Conservation (phyloP, 2,797 vertebrate species). For the Malacoctenus gilli region DNA sequence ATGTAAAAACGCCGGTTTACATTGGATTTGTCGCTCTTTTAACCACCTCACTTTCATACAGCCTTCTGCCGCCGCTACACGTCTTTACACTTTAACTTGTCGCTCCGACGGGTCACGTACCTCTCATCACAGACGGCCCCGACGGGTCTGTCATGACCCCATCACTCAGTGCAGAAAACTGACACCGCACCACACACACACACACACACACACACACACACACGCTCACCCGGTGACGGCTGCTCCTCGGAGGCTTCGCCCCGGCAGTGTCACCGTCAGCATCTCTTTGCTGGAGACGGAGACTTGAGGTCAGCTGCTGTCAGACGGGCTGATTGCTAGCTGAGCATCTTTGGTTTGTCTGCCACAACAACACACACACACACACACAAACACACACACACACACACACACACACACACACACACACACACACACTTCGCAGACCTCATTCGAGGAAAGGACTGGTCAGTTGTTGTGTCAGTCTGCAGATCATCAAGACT, state of each 20-base stretch:
- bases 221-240: slow-evolving; percentile 26
- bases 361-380: neutral
- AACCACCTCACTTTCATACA: neutral
- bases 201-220: slow-evolving; percentile 6
- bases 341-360: slow-evolving; percentile 43
- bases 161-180: slow-evolving; percentile 56
- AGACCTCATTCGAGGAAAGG: too few relatives aligned
- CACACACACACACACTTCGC: neutral
- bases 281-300: slow-evolving; percentile 30
- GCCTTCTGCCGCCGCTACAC: neutral
- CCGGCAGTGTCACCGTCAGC: slow-evolving; percentile 38
- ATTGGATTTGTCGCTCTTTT: neutral
- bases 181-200: slow-evolving; percentile 20
- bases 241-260: slow-evolving; percentile 26
- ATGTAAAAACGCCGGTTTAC: too few relatives aligned
- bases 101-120: slow-evolving; percentile 35
- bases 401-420: neutral
- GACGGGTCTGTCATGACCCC: slow-evolving; percentile 64
- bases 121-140: slow-evolving; percentile 54
- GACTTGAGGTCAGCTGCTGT: slow-evolving; percentile 59
- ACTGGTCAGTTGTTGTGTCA: too few relatives aligned
- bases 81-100: slow-evolving; percentile 35
- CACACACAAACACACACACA: neutral
- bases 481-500: too few relatives aligned
- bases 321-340: slow-evolving; percentile 47